phyloP scores from a whole-genome alignment of 1,140 invertebrate genomes.

The Ceratosolen solmsi region DNA sequence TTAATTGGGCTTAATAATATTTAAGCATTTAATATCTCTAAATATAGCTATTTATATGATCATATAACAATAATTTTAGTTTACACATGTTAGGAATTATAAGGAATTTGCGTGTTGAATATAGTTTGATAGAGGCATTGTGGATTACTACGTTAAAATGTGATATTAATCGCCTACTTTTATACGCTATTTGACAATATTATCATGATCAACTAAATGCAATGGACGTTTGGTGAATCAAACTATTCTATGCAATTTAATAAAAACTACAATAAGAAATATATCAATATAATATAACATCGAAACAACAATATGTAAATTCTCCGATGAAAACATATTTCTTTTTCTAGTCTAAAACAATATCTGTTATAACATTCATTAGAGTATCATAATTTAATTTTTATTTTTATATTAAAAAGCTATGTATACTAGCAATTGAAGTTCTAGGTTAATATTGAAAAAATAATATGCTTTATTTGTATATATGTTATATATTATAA shows the following conservation, averaged over 20 bases:
- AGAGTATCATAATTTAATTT: neutral
- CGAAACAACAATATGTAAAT: conserved; percentile 37
- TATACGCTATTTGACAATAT: neutral
- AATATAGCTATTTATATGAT: neutral
- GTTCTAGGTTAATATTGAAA: conserved; percentile 29
- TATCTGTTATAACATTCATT: conserved; percentile 18
- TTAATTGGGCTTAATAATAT: no score
- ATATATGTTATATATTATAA: conserved; percentile 5
- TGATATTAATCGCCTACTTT: conserved; percentile 19
- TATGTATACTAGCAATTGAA: no score
- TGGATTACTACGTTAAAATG: conserved; percentile 21
- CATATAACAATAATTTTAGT: no score
- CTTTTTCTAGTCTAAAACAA: conserved; percentile 9
- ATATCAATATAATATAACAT: conserved; percentile 41
- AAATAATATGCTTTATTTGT: conserved; percentile 1
- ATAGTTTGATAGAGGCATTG: conserved; percentile 12
- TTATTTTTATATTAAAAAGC: neutral
- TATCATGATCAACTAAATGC: conserved; percentile 19
- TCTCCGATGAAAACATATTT: conserved; percentile 31
- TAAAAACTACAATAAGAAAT: conserved; percentile 47
- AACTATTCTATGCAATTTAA: conserved; percentile 41
- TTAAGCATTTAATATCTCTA: neutral
- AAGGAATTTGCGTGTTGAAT: conserved; percentile 23
- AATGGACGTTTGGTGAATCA: conserved; percentile 24
- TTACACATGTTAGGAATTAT: neutral